phyloP scores from a whole-genome alignment of 2,888 invertebrate species.

The Erebia palarica region DNA sequence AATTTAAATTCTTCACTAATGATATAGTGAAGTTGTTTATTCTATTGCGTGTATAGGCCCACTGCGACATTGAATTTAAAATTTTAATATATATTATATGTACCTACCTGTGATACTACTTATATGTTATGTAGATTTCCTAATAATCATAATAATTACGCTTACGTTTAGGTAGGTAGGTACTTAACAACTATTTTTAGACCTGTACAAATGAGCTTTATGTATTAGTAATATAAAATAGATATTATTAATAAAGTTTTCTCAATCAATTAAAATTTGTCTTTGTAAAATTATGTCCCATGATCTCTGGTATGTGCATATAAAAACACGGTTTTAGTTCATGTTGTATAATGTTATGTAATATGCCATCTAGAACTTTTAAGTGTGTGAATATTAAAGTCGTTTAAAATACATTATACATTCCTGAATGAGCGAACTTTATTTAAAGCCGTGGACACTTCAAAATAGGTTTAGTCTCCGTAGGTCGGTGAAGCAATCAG shows the following conservation, averaged over 20 bases:
- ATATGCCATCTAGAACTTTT: conserved; percentile 44
- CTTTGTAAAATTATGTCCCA: not conserved
- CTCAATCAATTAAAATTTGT: not conserved
- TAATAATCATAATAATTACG: too few species aligned
- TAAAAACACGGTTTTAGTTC: not conserved
- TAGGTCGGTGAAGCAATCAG: conserved; percentile 38
- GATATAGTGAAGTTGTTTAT: not conserved
- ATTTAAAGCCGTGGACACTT: conserved; percentile 57
- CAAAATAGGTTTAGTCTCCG: conserved; percentile 56
- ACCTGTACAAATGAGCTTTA: not conserved
- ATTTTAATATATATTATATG: not conserved
- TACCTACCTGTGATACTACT: too few species aligned
- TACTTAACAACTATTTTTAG: not conserved
- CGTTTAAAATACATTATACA: conserved; percentile 63
- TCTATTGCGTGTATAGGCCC: not conserved
- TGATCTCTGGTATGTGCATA: not conserved
- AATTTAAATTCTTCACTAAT: not conserved
- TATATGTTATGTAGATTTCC: too few species aligned
- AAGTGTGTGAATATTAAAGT: conserved; percentile 58
- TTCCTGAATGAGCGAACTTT: conserved; percentile 47
- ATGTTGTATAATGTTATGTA: conserved; percentile 8
- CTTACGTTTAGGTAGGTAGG: too few species aligned
- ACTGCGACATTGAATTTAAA: not conserved
- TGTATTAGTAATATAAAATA: not conserved
- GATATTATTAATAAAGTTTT: not conserved